A percentile compares a stretch with the other conserved stretches of the same genome.
Conservation (phyloP, 2,888 invertebrate genomes). For the Penaeus monodon region DNA sequence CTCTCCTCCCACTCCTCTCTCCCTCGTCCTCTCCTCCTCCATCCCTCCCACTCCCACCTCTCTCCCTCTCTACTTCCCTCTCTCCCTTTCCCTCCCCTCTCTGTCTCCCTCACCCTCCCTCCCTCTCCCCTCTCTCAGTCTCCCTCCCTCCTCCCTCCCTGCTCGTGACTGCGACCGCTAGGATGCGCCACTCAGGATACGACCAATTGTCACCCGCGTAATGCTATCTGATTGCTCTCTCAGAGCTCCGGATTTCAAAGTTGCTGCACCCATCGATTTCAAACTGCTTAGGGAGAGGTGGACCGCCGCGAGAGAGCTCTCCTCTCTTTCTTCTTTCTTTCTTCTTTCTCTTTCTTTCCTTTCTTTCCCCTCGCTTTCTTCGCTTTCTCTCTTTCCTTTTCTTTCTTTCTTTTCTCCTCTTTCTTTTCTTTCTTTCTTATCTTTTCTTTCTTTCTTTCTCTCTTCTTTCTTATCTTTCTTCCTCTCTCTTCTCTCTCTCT, state of each 20-base stretch:
- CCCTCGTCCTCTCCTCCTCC: neutral
- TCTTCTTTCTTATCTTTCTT: no score
- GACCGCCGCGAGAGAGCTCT: neutral
- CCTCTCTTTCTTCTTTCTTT: no score
- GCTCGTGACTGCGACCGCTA: neutral
- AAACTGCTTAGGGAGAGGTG: constrained; percentile 38
- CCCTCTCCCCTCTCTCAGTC: neutral
- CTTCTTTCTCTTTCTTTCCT: no score
- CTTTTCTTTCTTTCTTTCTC: no score
- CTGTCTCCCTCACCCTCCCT: neutral
- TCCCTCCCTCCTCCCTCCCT: neutral
- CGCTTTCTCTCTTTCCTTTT: no score
- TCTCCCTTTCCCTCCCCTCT: neutral
- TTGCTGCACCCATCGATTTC: constrained; percentile 44
- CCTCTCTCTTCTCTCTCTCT: no score
- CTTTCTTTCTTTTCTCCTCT: no score
- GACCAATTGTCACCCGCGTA: constrained; percentile 48
- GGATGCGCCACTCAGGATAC: constrained; percentile 33
- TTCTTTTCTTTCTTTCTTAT: no score
- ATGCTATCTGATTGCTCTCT: constrained; percentile 46
- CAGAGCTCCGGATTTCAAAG: constrained; percentile 33
- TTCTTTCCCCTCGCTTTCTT: no score
- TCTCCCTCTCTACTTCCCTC: neutral
- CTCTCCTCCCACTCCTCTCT: no score
- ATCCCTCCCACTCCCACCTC: no score